A percentile compares a stretch with the other conserved stretches of the same genome.
Conservation (phyloP, 2,113 vertebrate species). For the Notarius lentiginosus region DNA sequence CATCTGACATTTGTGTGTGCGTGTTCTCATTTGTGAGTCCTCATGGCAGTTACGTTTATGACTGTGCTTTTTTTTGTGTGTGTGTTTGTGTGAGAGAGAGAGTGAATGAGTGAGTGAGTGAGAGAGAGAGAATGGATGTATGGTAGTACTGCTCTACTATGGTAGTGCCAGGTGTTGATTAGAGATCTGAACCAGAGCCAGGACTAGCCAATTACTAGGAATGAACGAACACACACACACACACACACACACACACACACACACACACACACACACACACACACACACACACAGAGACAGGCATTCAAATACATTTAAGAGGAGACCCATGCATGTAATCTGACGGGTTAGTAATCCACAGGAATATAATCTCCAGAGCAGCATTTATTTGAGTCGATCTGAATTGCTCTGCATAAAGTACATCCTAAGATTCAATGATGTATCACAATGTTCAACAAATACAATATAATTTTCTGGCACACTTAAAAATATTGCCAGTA, state of each 20-base stretch:
- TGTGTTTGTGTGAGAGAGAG: no score
- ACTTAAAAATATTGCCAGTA: not conserved
- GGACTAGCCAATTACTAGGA: conserved; percentile 10
- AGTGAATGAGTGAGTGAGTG: no score
- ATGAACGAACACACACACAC: conserved; percentile 1
- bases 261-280: not conserved
- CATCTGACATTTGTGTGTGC: conserved; percentile 26
- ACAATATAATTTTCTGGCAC: not conserved
- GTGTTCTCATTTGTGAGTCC: conserved; percentile 27
- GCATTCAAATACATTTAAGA: not conserved
- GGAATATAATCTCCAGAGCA: conserved; percentile 36
- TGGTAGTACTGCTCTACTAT: not conserved
- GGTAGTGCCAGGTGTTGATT: conserved; percentile 27
- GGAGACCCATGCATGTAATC: conserved; percentile 24
- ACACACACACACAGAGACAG: not conserved
- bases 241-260: not conserved
- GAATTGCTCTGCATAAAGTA: not conserved
- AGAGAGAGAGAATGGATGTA: not conserved
- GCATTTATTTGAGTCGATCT: not conserved
- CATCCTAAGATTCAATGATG: not conserved
- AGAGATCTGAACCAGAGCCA: conserved; percentile 31
- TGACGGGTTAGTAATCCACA: conserved; percentile 33
- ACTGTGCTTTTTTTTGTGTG: conserved; percentile 13
- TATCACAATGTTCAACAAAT: not conserved
- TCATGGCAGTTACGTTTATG: conserved; percentile 7